Percentiles rank a stretch among this genome's conserved stretches.
Conservation (phyloP, 1,140 invertebrate genomes). For the Nautilus pompilius region DNA sequence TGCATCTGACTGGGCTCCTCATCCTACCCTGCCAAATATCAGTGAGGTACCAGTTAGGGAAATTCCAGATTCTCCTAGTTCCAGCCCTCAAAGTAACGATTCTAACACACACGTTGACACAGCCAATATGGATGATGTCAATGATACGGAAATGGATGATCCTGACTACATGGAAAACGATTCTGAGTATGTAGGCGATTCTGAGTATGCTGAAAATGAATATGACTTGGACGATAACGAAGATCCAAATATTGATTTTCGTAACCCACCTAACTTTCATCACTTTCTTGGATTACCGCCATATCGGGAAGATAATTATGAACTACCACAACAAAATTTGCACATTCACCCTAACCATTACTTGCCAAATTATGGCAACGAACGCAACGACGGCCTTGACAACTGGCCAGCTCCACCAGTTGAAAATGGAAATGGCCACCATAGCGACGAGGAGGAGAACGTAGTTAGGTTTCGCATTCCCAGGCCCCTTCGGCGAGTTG, state of each 20-base stretch:
- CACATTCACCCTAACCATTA: conserved; percentile 81
- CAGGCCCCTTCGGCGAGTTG: conserved; percentile 18
- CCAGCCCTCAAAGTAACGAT: conserved; percentile 83
- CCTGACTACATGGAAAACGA: conserved; percentile 69
- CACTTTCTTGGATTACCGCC: conserved; percentile 50
- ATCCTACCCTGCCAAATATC: conserved; percentile 75
- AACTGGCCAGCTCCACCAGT: conserved; percentile 39
- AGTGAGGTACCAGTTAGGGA: conserved; percentile 87
- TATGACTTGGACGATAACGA: conserved; percentile 57
- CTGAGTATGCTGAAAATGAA: conserved; percentile 61
- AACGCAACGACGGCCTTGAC: conserved; percentile 15
- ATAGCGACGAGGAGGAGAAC: conserved; percentile 58
- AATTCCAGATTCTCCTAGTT: conserved; percentile 74
- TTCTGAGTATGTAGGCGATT: conserved; percentile 68
- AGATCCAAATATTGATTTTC: conserved; percentile 26
- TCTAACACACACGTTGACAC: conserved; percentile 63
- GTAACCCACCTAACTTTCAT: conserved; percentile 42
- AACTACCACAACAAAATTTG: conserved; percentile 65
- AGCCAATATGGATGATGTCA: conserved; percentile 50
- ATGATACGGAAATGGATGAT: conserved; percentile 41
- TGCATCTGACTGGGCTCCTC: conserved; percentile 84
- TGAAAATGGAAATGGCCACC: conserved; percentile 32
- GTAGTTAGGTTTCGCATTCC: conserved; percentile 69
- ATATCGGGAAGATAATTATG: conserved; percentile 53
- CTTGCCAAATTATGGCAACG: conserved; percentile 62